Base-by-base conservation (phyloP, 2,797 vertebrate genomes). In the Hybognathus amarus region DNA sequence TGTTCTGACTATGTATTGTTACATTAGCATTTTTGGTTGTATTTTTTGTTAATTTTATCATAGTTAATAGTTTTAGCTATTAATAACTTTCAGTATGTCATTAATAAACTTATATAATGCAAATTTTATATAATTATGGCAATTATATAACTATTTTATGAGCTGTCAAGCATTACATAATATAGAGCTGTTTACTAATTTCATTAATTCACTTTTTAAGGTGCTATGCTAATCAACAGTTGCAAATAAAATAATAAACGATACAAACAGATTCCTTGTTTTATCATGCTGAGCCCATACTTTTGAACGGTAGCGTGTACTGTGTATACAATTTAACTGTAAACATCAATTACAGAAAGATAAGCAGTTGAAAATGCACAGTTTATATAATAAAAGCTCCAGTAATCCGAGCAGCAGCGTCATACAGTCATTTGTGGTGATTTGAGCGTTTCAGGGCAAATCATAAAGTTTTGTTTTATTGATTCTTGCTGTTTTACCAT, bases 381-480 rank as follows among this genome's bases (percentile, higher is more conserved):
- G 40, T 50, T 77, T 47, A 30, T 50, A 4, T 5, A 38, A 20
- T 50, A 20, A 83, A 71, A 77, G 52, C 64, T 38, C 9, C 40
- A 63, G 40, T 63, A 78, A 50, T 70, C 27, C 30, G 38, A 11
- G n/a, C 42, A 9, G 18, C 30, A 38, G 8, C 59, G 73, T 69
- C 50, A 76, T 69, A 20, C 18, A 82, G 64, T 30, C 10, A 63
- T 78, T 64, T 63, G 75, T 78, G 75, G 75, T 40, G 67, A 83
- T 78, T 27, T 40, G 40, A 47, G 50, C 47, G 22, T 70, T 83
- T 71, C 42, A 61, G 40, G 56, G 30, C 13, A 70, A 77, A 63
- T 78, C 82, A 71, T 78, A 20, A 83, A 70, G 40, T 64, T 13
- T 20, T 69, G 45, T 77, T 81, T 61, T 70, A 59, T 70, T 69